Evolutionary conservation across 2,113 vertebrate species (phyloP), one percentile per base, ranked within the genome.

Genomic region (Phoenicopterus ruber): DNA sequence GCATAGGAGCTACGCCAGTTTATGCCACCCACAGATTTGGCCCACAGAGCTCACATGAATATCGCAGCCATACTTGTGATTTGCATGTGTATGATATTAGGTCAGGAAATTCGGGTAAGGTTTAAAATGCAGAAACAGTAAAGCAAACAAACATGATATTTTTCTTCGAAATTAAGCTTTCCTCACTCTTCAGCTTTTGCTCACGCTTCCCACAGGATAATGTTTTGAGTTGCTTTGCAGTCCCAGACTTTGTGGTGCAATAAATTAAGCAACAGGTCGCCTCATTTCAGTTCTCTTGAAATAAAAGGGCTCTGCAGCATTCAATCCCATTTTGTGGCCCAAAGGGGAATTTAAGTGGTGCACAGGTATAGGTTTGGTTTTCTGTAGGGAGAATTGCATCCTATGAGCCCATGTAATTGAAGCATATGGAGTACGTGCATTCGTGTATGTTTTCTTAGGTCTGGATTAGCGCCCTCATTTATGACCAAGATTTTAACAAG

Each of bases 401-500:
- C 76, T 38, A 2, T 31, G 54, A 46, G 65, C 46, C 49, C 25
- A 4, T 9, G 67, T 11, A 28, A 31, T 14, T 31, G 88, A 47
- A 62, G 67, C 50, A 7, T 80, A 46, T 1, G 70, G 69, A 83
- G 40, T 87, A 47, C 2, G 10, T 90, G 74, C 24, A 0, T n/a
- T 34, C 9, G 6, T 5, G 38, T 71, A 10, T 62, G 79, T 90
- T 94, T 83, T 72, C 84, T 40, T 25, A 89, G 84, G 32, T 52
- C 62, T 96, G 92, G 94, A 94, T 92, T 91, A 91, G 42, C 5
- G 6, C 61, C 80, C 81, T 92, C 93, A 11, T 95, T 97, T 96
- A 96, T 77, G 91, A 62, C 86, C 95, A 95, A 88, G 31, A 61
- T 96, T 93, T 95, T 88, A 91, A 77, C 63, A 58, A 90, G 76